phyloP scores from a whole-genome alignment of 2,113 vertebrate genomes.

The Sitta europaea region DNA sequence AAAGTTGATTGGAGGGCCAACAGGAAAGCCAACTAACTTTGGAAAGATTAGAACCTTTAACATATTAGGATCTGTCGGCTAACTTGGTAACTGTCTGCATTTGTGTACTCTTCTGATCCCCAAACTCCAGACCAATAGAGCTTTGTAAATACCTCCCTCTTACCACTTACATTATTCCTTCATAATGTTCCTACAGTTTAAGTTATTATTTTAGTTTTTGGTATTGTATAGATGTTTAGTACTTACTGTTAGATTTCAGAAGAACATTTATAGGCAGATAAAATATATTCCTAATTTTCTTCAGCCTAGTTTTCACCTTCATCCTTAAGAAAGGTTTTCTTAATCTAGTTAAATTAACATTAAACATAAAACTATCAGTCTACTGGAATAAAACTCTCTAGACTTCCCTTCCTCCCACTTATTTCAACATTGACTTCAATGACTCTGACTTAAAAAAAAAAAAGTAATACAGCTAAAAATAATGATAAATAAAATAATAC shows the following conservation, averaged over 20 bases:
- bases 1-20: slow-evolving; percentile 89
- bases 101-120: slow-evolving; percentile 67
- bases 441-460: background rate
- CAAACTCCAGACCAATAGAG: slow-evolving; percentile 75
- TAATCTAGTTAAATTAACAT: background rate
- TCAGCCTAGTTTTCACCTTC: background rate
- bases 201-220: slow-evolving; percentile 69
- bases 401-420: background rate
- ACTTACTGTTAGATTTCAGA: background rate
- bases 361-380: background rate
- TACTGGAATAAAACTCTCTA: background rate
- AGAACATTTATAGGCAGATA: background rate
- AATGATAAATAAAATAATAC: background rate
- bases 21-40: slow-evolving; percentile 83
- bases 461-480: background rate
- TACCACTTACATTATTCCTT: slow-evolving; percentile 62
- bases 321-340: background rate
- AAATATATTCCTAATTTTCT: background rate
- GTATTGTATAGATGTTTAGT: slow-evolving; percentile 30
- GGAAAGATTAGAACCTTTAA: slow-evolving; percentile 86
- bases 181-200: slow-evolving; percentile 61
- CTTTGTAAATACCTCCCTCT: slow-evolving; percentile 36
- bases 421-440: background rate
- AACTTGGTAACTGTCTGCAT: slow-evolving; percentile 64
- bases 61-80: slow-evolving; percentile 75